Evolutionary conservation across 1,140 invertebrate genomes (phyloP).

Genomic region (Ostrea denselamellosa): DNA sequence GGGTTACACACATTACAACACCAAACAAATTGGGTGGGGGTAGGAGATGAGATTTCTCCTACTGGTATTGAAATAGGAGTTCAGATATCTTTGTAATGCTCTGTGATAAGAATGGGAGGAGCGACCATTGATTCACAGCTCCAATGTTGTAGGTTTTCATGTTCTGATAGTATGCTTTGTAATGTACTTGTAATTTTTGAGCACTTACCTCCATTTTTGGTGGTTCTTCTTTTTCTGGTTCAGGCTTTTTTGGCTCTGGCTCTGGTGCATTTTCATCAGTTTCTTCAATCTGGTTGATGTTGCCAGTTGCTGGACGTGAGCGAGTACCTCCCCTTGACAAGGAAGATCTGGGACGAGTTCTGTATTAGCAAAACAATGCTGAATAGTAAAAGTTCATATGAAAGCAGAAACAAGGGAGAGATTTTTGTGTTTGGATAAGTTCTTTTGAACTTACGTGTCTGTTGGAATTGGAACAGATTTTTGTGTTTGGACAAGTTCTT

Average conservation of each 20-base stretch:
- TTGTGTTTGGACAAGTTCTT: neutral
- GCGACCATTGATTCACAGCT: neutral
- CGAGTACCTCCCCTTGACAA: conserved; percentile 71
- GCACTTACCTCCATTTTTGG: conserved; percentile 61
- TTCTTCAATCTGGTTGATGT: conserved; percentile 72
- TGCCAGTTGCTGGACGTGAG: conserved; percentile 67
- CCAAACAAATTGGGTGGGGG: neutral
- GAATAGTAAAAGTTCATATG: neutral
- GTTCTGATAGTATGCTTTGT: neutral
- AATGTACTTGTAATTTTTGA: neutral
- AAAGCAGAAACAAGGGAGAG: neutral
- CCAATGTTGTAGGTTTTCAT: neutral
- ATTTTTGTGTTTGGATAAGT: neutral
- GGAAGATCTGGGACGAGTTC: conserved; percentile 71
- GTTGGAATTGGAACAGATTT: too few relatives aligned
- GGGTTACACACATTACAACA: neutral
- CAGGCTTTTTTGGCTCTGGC: conserved; percentile 54
- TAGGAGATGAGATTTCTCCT: neutral
- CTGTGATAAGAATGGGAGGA: neutral
- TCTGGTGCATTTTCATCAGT: conserved; percentile 76
- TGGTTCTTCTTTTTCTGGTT: conserved; percentile 56
- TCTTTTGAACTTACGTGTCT: conserved; percentile 72
- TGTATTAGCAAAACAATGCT: conserved; percentile 49
- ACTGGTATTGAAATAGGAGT: too few relatives aligned
- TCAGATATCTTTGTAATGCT: neutral